Evolutionary conservation across 2,888 invertebrate species (phyloP), one percentile per base, ranked within the genome.

Genomic region (Augochlorella aurata): DNA sequence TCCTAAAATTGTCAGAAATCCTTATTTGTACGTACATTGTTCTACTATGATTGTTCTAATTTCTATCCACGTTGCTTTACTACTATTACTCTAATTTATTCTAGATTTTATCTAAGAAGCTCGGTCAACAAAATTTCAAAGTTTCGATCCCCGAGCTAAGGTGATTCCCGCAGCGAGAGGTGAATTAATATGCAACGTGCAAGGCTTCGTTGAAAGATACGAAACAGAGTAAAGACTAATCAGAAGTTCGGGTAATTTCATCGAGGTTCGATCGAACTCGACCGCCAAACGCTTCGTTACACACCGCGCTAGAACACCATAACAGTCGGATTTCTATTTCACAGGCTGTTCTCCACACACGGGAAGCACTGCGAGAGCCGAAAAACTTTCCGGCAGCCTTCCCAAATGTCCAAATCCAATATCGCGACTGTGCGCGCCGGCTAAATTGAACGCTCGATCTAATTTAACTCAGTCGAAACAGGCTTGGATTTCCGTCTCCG

Each of bases 401-500:
- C 61, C 61, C 70, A 24, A 72, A 73, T 44, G 63, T 67, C 71
- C 81, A 76, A 86, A 85, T 81, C 71, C 78, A 61, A 81, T 81
- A 81, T 70, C 49, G 58, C 49, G 45, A 49, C 52, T 54, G 10
- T 63, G 79, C 72, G 50, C 69, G 1, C 14, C 21, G 69, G 44
- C 65, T 65, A 74, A 81, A 81, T 81, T 61, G 81, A 74, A 81
- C 74, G 74, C 58, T 74, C 24, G 70, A 81, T 81, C 81, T 81
- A 81, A 81, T 81, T 81, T 70, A 81, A 70, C 58, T 81, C 73
- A 52, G 54, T 45, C 74, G 65, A 66, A 81, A 74, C 54, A 49
- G 14, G 50, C 74, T 63, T 73, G 45, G n/a, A 24, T 29, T 44
- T n/a, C 24, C 12, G 47, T 38, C 58, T 74, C 61, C 29, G 66